A percentile compares a stretch with the other conserved stretches of the same genome.
phyloP scores from a whole-genome alignment of 2,888 invertebrate species.

The Miltochrista miniata region DNA sequence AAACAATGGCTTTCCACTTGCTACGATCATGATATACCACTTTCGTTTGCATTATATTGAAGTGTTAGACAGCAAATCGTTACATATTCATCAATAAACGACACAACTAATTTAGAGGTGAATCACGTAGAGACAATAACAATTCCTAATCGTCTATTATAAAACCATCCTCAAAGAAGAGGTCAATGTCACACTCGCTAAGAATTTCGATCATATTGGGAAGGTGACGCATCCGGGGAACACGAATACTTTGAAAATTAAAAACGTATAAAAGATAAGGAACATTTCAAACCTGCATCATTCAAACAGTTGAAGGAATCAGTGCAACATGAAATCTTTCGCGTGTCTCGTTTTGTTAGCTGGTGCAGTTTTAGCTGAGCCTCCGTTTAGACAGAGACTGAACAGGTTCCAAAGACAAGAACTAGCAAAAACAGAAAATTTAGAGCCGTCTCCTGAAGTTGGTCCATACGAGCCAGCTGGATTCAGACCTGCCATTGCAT shows the following conservation, averaged over 20 bases:
- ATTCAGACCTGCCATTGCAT: too few relatives aligned
- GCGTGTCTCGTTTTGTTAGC: constrained; percentile 60
- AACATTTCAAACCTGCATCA: constrained; percentile 60
- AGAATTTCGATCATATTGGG: constrained; percentile 71
- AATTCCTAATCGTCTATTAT: constrained; percentile 69
- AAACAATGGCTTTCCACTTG: too few relatives aligned
- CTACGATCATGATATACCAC: too few relatives aligned
- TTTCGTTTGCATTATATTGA: too few relatives aligned
- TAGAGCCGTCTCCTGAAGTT: constrained; percentile 23
- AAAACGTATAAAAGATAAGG: constrained; percentile 63
- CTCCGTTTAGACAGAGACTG: constrained; percentile 52
- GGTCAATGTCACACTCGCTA: constrained; percentile 77
- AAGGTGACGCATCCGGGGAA: constrained; percentile 68
- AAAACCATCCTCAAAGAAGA: constrained; percentile 70
- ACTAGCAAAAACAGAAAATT: too few relatives aligned
- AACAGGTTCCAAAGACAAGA: too few relatives aligned
- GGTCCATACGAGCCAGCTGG: too few relatives aligned
- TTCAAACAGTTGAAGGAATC: constrained; percentile 53
- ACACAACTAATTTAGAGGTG: too few relatives aligned
- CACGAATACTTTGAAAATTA: constrained; percentile 59
- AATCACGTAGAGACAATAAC: constrained; percentile 75
- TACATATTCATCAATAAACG: too few relatives aligned
- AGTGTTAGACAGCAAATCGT: too few relatives aligned
- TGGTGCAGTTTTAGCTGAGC: constrained; percentile 64
- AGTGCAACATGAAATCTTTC: constrained; percentile 61